Evolutionary conservation across 2,888 invertebrate genomes (phyloP).

Genomic region (Petrolisthes cinctipes): DNA sequence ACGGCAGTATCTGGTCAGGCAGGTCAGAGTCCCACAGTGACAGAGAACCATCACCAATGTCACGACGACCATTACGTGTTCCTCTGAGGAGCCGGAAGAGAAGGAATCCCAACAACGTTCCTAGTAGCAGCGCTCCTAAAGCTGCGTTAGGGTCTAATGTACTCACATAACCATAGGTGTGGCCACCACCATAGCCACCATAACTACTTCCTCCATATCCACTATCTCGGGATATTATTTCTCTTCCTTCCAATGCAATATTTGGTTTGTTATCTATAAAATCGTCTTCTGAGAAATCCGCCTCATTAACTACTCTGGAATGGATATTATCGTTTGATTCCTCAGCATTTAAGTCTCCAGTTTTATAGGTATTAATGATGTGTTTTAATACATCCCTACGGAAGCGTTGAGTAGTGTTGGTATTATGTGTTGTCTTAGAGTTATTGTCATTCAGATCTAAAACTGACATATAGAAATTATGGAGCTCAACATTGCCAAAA

Average conservation of each 20-base stretch:
- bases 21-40: slow-evolving; percentile 49
- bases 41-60: slow-evolving; percentile 44
- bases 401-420: slow-evolving; percentile 15
- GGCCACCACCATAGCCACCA: background rate
- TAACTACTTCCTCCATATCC: slow-evolving; percentile 37
- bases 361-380: slow-evolving; percentile 15
- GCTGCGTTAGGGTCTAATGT: slow-evolving; percentile 48
- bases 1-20: slow-evolving; percentile 20
- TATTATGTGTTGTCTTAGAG: background rate
- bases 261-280: background rate
- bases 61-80: slow-evolving; percentile 37
- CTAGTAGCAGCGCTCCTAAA: slow-evolving; percentile 47
- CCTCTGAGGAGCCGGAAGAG: slow-evolving; percentile 44
- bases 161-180: slow-evolving; percentile 21
- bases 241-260: background rate
- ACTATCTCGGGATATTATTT: slow-evolving; percentile 1
- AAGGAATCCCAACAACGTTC: slow-evolving; percentile 45
- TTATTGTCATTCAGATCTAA: background rate
- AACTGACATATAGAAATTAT: slow-evolving; percentile 22
- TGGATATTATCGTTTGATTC: background rate
- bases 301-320: background rate
- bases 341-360: background rate
- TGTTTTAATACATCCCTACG: slow-evolving; percentile 28
- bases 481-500: slow-evolving; percentile 26
- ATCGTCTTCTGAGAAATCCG: background rate